Percentiles rank a stretch among this genome's conserved stretches.
Evolutionary conservation across 2,888 invertebrate species (phyloP).

Genomic region (Tetanocera ferruginea): DNA sequence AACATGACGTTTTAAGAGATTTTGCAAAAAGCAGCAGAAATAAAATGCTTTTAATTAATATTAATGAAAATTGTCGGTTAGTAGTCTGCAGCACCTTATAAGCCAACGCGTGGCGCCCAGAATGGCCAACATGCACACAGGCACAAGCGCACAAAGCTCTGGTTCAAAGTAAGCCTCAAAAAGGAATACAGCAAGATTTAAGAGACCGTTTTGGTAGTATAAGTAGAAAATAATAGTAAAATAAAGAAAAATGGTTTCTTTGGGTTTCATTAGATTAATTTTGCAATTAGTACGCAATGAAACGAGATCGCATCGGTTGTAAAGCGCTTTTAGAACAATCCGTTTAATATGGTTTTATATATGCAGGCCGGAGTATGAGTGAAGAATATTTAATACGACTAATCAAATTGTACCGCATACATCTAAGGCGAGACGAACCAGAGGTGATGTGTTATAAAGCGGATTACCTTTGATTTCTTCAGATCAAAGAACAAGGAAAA

Average conservation of each 20-base stretch:
- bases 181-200: not conserved
- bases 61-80: constrained; percentile 42
- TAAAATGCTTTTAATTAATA: constrained; percentile 45
- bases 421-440: too few relatives aligned
- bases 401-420: too few relatives aligned
- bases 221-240: not conserved
- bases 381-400: too few relatives aligned
- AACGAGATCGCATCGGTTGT: constrained; percentile 3
- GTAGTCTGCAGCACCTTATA: constrained; percentile 17
- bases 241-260: not conserved
- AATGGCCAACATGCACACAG: not conserved
- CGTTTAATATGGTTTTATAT: too few relatives aligned
- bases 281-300: constrained; percentile 13
- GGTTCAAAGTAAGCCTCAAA: not conserved
- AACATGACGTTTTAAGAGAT: not conserved
- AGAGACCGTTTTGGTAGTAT: not conserved
- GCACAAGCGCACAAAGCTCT: not conserved
- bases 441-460: too few relatives aligned
- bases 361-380: too few relatives aligned
- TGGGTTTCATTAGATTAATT: not conserved
- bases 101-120: constrained; percentile 17
- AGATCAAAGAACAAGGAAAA: too few relatives aligned
- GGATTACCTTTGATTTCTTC: too few relatives aligned
- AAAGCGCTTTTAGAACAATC: not conserved
- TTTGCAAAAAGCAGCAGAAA: not conserved